These are phyloP conservation scores for Pungitius pungitius DNA, from an alignment of 2,113 vertebrate genomes.

Conservation along the genomic window DNA sequence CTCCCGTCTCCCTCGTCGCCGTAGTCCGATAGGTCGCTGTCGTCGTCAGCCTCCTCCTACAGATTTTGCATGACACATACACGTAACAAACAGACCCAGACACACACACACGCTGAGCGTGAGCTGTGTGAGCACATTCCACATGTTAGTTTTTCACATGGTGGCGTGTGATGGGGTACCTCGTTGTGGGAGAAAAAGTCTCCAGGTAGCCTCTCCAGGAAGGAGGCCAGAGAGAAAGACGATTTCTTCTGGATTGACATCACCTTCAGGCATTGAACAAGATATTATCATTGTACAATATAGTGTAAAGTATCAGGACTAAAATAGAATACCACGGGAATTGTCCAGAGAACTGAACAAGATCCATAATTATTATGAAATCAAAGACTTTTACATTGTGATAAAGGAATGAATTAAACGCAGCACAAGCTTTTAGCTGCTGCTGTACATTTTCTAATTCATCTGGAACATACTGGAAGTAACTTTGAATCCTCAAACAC, in stretches of 20 bases:
- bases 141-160: not conserved
- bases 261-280: slow-evolving; percentile 81
- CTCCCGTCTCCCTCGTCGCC: slow-evolving; percentile 91
- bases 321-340: not conserved
- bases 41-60: slow-evolving; percentile 77
- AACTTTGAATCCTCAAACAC: not conserved
- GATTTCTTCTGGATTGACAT: slow-evolving; percentile 95
- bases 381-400: too few relatives aligned
- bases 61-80: not conserved
- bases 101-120: too few relatives aligned
- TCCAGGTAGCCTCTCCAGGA: slow-evolving; percentile 94
- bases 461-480: not conserved
- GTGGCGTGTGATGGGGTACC: slow-evolving; percentile 64
- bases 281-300: not conserved
- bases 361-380: not conserved
- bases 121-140: not conserved
- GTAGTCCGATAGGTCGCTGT: slow-evolving; percentile 92
- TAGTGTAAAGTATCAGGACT: not conserved
- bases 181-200: slow-evolving; percentile 98
- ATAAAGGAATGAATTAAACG: not conserved
- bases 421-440: not conserved
- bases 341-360: not conserved
- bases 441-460: not conserved
- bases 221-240: slow-evolving; percentile 93
- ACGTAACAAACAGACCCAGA: too few relatives aligned